These are phyloP conservation scores for Eristalis arbustorum DNA, from an alignment of 2,888 invertebrate genomes.

Conservation along the genomic window DNA sequence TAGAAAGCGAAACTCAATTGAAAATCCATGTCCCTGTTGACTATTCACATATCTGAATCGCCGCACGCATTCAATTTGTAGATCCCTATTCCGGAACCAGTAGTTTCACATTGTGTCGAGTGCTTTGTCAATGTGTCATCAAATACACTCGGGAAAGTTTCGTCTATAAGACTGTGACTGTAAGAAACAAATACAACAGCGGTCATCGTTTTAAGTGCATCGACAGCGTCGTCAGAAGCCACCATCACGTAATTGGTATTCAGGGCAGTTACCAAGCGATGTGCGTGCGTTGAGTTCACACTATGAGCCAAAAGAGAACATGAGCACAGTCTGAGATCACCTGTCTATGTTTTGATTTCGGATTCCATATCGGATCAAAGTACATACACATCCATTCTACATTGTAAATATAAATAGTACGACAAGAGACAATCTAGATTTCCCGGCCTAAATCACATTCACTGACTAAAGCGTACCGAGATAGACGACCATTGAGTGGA, in stretches of 20 bases:
- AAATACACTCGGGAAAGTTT: conserved; percentile 63
- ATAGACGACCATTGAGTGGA: neutral
- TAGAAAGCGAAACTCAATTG: conserved; percentile 69
- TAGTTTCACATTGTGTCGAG: conserved; percentile 31
- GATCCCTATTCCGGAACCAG: conserved; percentile 35
- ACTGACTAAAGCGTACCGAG: conserved; percentile 5
- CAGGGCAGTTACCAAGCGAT: conserved; percentile 36
- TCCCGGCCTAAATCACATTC: neutral
- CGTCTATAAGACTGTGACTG: conserved; percentile 10
- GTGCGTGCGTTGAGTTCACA: neutral
- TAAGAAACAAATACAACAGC: conserved; percentile 41
- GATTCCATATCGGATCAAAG: conserved; percentile 36
- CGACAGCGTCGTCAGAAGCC: conserved; percentile 46
- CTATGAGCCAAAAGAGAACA: conserved; percentile 14
- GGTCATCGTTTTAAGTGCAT: conserved; percentile 37
- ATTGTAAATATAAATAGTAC: conserved; percentile 10
- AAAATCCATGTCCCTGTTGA: conserved; percentile 48
- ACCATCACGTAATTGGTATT: conserved; percentile 57
- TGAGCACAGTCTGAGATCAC: conserved; percentile 32
- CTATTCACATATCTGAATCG: conserved; percentile 30
- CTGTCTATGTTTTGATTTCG: conserved; percentile 31
- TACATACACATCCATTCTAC: conserved; percentile 10
- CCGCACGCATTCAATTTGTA: neutral
- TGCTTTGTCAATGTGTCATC: conserved; percentile 61
- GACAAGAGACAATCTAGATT: conserved; percentile 39